Base-by-base conservation (phyloP, 2,113 vertebrate species). In the Anhinga anhinga region DNA sequence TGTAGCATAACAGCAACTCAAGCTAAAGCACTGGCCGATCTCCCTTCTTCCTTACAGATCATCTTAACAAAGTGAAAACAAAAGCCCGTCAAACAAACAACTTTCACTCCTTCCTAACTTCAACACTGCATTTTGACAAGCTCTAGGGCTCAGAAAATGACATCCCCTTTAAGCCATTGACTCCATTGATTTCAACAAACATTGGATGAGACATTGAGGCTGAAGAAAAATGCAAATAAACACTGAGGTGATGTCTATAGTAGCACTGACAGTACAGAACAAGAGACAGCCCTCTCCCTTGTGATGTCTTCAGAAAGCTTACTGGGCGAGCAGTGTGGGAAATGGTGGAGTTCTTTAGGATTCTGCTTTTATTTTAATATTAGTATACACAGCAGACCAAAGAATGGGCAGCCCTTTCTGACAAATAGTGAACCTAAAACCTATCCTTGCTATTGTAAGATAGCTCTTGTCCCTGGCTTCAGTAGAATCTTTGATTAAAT, bases 181-280 rank as follows among this genome's bases (percentile, higher is more conserved):
- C 42, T 55, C 59, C 69, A 72, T 3, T 79, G 88, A 85, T 71
- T 86, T 84, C 86, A 82, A 49, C 49, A 95, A 61, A 79, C 2
- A 0, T 76, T 71, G 71, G 56, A 18, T 36, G 58, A 93, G 70
- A 72, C 66, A 27, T 65, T 77, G 73, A 49, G 83, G 38, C 67
- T 58, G 89, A 70, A 73, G 81, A 61, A 94, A 90, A 90, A 96
- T 88, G 81, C 89, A 96, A 93, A 88, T 67, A 66, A 79, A 59
- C 36, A 25, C 34, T 2, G 79, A 86, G 74, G 62, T 65, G 92
- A 86, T 80, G 74, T 58, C 81, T 90, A 65, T 69, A 91, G 84
- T 7, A 87, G 36, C 78, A 76, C 66, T 86, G 90, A 82, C 74
- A 85, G 73, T 66, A 53, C 34, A 67, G 61, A 91, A 80, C 18